Evolutionary conservation across 2,113 vertebrate species (phyloP), one percentile per base, ranked within the genome.

Genomic region (Lipophrys pholis): DNA sequence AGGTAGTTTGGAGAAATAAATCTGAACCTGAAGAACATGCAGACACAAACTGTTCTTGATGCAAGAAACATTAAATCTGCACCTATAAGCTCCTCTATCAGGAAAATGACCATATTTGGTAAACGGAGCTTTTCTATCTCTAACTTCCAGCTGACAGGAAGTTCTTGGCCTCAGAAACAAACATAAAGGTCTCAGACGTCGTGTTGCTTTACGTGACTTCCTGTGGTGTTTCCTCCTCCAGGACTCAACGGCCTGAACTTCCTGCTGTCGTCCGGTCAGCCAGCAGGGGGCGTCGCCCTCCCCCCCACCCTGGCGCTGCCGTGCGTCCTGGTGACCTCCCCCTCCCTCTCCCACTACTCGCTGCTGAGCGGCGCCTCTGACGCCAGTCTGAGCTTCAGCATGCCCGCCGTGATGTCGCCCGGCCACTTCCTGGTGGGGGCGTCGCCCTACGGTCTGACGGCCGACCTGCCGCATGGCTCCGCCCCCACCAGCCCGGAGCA

Each of bases 321-420:
- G 0, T 99, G 93, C 71, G 89, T 99, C 30, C 72, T 99, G 82
- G 50, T 99, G 36, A 95, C 96, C 0, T 93, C 96, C 4, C 64
- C 94, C 0, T 73, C 94, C 0, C 74, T 97, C 63, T 81, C 94
- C 63, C 89, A 94, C 30, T 95, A 95, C 75, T 94, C 95, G 6
- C 71, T 96, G 9, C n/a, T 97, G 46, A 65, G 86, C n/a, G 49
- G 88, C 1, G 87, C 94, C 15, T 55, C 85, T 21, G 87, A 87
- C 59, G 3, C 64, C 2, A 73, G 75, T 2, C 6, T 94, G 67
- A 94, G 88, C 89, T 94, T 96, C 41, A 86, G 81, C 11, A 0
- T 95, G 72, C 89, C 96, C 0, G 42, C 91, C 38, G 61, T 95
- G 39, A 71, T 94, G 62, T 86, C 96, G 0, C 61, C 91, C 0